A percentile compares a stretch with the other conserved stretches of the same genome.
phyloP scores from a whole-genome alignment of 2,113 vertebrate genomes.

The Mormyrus iriodes region DNA sequence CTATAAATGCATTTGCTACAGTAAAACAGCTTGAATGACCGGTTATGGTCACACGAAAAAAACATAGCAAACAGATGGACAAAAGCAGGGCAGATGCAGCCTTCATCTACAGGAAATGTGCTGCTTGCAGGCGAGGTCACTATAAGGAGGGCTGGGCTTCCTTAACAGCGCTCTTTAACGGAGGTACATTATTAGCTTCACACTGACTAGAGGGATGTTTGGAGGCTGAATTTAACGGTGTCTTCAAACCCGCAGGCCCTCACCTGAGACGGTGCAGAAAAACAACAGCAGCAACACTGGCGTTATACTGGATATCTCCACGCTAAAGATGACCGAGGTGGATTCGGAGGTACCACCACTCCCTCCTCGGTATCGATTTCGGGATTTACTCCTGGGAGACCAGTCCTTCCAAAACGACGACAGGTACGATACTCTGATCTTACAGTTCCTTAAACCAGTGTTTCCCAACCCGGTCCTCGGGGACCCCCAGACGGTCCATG shows the following conservation, averaged over 20 bases:
- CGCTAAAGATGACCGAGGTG: conserved; percentile 79
- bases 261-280: conserved; percentile 59
- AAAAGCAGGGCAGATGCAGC: not conserved
- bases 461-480: not conserved
- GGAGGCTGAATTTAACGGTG: not conserved
- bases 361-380: conserved; percentile 88
- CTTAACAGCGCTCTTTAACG: not conserved
- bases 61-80: not conserved
- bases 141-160: not conserved
- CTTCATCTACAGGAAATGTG: not conserved
- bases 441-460: not conserved
- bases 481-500: not conserved
- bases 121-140: not conserved
- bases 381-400: conserved; percentile 90
- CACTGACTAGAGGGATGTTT: not conserved
- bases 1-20: not conserved
- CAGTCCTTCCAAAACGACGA: conserved; percentile 86
- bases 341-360: conserved; percentile 85
- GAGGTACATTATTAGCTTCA: not conserved
- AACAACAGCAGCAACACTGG: conserved; percentile 69
- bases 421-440: conserved; percentile 63
- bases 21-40: not conserved
- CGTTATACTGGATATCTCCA: conserved; percentile 71
- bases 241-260: conserved; percentile 54
- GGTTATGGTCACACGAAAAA: not conserved